Evolutionary conservation across 2,113 vertebrate genomes (phyloP), one percentile per base, ranked within the genome.

Genomic region (Anhinga anhinga): DNA sequence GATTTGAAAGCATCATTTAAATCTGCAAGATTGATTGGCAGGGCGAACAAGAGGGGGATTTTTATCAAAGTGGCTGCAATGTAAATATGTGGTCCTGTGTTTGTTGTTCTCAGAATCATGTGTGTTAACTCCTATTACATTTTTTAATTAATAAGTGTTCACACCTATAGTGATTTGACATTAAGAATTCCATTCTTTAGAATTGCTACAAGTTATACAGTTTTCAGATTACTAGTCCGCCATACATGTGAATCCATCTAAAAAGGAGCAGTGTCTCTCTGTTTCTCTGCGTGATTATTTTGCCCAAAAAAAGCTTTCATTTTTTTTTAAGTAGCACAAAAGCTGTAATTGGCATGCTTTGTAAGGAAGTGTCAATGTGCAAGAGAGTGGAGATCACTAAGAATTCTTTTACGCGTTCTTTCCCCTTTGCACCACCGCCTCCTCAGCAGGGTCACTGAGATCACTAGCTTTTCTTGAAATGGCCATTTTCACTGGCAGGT

Each of bases 401-500:
- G 99, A 99, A 99, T 99, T 99, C 99, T 99, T 99, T 99, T 99
- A 99, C 99, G 99, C 98, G 98, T 99, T 98, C 98, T 98, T 98
- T 98, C 98, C 98, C 98, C 98, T 98, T 98, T 98, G 98, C 98
- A 98, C 98, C 97, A 98, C 98, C 97, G 97, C 98, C 98, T 98
- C 98, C 98, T 99, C 98, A 99, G 98, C 98, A 96, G 99, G 99
- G 99, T 99, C 99, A 99, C 99, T 99, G 99, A 99, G 99, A 99
- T 99, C 99, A 99, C 99, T 99, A 99, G 99, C 99, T 99, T 99
- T 99, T 99, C 99, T 99, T 99, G 98, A 99, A 99, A 99, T 99
- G 99, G 99, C 99, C 99, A 99, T 99, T 99, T 99, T 99, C 98
- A 98, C 99, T 99, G 99, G 99, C 99, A 99, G 99, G 99, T 99